These are phyloP conservation scores for Catamblyrhynchus diadema DNA, from an alignment of 2,797 vertebrate genomes.

Conservation along the genomic window DNA sequence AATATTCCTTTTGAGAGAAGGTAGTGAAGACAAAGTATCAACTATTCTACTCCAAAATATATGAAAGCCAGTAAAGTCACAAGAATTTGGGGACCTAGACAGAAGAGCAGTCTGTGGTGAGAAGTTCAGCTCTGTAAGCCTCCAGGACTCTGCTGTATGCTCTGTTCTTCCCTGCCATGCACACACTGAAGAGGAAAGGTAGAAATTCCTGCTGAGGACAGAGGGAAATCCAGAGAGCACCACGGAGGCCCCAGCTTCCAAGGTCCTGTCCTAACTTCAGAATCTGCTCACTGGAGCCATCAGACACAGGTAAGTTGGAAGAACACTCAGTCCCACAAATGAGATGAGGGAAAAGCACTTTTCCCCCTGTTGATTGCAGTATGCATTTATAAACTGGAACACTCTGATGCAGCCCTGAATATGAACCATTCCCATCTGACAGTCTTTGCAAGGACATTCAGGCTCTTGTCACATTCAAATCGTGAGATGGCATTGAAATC, in stretches of 20 bases:
- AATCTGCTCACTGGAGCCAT: neutral
- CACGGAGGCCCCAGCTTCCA: neutral
- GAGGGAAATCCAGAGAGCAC: neutral
- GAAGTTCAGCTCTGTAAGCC: neutral
- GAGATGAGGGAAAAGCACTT: neutral
- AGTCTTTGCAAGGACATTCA: neutral
- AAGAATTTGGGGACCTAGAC: neutral
- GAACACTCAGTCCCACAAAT: neutral
- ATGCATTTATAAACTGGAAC: neutral
- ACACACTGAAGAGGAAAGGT: neutral
- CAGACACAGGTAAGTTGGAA: neutral
- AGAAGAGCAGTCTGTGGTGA: neutral
- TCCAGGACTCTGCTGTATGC: neutral
- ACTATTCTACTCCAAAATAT: neutral
- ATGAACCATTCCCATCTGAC: neutral
- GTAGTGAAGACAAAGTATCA: neutral
- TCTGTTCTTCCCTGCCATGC: neutral
- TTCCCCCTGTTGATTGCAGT: neutral
- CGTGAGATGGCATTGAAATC: neutral
- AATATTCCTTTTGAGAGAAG: neutral
- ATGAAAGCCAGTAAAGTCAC: neutral
- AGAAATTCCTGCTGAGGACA: neutral
- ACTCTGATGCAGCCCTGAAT: neutral
- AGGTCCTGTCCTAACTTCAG: neutral
- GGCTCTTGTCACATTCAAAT: neutral